phyloP scores from a whole-genome alignment of 2,113 vertebrate genomes.

The Panthera leo region DNA sequence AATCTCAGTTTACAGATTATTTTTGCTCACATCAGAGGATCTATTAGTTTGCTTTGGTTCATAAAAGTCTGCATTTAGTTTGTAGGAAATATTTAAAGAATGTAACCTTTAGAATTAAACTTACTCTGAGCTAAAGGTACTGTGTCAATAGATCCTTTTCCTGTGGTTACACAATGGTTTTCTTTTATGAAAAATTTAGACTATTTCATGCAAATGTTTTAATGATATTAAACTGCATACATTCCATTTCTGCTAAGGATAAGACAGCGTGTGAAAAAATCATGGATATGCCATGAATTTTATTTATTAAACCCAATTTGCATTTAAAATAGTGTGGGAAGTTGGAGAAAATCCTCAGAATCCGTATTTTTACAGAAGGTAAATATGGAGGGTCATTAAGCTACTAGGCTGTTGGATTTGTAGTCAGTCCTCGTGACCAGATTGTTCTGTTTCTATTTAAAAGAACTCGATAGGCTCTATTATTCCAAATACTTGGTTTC shows the following conservation, averaged over 20 bases:
- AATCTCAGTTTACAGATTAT: conserved; percentile 65
- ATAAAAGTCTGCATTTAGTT: conserved; percentile 72
- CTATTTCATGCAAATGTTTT: conserved; percentile 31
- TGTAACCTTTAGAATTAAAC: conserved; percentile 74
- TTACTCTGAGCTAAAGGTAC: conserved; percentile 66
- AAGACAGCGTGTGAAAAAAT: not conserved
- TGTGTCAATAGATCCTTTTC: conserved; percentile 75
- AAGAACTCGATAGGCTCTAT: not conserved
- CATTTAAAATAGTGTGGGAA: not conserved
- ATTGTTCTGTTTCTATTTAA: not conserved
- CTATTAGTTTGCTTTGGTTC: conserved; percentile 66
- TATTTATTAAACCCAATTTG: not conserved
- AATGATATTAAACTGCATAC: not conserved
- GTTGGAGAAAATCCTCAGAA: conserved; percentile 2
- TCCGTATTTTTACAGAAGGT: not conserved
- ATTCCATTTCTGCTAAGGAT: not conserved
- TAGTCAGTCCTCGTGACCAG: not conserved
- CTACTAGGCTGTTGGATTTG: not conserved
- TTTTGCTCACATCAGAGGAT: conserved; percentile 79
- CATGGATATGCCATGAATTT: not conserved
- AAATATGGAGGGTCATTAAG: not conserved
- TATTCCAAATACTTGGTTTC: not conserved
- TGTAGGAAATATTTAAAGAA: conserved; percentile 80
- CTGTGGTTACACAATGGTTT: conserved; percentile 66
- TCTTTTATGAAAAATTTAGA: conserved; percentile 68